Evolutionary conservation across 2,113 vertebrate genomes (phyloP).

Genomic region (Gavialis gangeticus): DNA sequence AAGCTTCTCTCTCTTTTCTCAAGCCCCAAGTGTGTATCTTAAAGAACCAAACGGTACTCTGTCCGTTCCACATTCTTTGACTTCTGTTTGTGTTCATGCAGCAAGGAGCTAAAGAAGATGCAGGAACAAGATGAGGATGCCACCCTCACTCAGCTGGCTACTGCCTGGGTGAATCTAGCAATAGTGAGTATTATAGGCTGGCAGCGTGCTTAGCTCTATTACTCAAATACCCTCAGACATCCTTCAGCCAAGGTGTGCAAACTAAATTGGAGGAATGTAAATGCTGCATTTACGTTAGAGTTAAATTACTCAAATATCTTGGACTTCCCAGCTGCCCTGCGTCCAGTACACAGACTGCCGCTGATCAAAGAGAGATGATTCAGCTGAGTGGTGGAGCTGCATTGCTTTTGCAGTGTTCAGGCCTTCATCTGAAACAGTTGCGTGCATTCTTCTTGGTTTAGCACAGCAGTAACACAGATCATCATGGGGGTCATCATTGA

Average conservation of each 20-base stretch:
- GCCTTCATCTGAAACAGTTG: rapidly evolving
- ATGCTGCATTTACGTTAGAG: background rate
- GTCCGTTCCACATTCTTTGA: background rate
- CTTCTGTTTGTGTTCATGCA: constrained; percentile 32
- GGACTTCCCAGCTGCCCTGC: background rate
- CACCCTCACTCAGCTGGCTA: constrained; percentile 94
- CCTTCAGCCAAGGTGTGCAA: background rate
- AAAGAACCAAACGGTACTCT: background rate
- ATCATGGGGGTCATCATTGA: no score
- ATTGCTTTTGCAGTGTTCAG: background rate
- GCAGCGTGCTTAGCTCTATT: background rate
- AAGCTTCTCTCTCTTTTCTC: background rate
- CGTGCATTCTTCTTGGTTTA: rapidly evolving
- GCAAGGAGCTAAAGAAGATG: constrained; percentile 98
- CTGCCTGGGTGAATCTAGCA: constrained; percentile 94
- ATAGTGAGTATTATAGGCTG: constrained; percentile 74
- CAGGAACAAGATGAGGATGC: constrained; percentile 96
- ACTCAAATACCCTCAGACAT: background rate
- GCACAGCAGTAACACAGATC: rapidly evolving
- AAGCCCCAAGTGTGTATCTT: rapidly evolving
- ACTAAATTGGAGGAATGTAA: background rate
- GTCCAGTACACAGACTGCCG: background rate
- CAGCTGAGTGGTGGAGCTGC: background rate
- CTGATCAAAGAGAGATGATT: background rate
- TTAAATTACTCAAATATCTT: background rate